Conservation (phyloP, 2,888 invertebrate genomes). For the Argyresthia goedartella region DNA sequence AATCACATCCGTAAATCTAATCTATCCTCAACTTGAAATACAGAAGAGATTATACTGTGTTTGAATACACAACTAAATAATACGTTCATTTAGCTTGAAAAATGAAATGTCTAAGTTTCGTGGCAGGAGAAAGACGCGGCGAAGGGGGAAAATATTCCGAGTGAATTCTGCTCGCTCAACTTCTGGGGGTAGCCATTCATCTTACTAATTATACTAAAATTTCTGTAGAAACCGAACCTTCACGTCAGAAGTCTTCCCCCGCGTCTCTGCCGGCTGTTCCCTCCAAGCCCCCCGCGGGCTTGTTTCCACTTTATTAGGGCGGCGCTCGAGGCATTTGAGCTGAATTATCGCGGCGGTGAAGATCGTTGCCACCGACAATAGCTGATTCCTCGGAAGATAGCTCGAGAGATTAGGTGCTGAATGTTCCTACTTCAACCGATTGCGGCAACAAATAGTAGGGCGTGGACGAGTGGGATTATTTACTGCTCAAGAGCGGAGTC, state of each 20-base stretch:
- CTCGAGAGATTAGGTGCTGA: background rate
- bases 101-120: too few relatives aligned
- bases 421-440: background rate
- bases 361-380: conserved; percentile 12
- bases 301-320: conserved; percentile 24
- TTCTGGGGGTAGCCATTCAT: conserved; percentile 24
- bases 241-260: conserved; percentile 8
- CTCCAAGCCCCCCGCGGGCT: background rate
- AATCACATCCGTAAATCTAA: too few relatives aligned
- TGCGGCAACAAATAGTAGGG: background rate
- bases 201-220: conserved; percentile 30
- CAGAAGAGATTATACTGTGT: too few relatives aligned
- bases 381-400: background rate
- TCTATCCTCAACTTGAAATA: too few relatives aligned
- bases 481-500: too few relatives aligned
- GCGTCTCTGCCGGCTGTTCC: background rate
- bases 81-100: too few relatives aligned
- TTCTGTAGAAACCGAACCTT: conserved; percentile 23
- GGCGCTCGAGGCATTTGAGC: conserved; percentile 10
- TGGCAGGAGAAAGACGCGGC: background rate
- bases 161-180: conserved; percentile 5
- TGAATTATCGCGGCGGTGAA: conserved; percentile 10
- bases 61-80: too few relatives aligned
- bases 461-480: too few relatives aligned
- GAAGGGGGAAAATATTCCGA: conserved; percentile 5